Base-by-base conservation (phyloP, 1,140 invertebrate species). In the Latrodectus geometricus region DNA sequence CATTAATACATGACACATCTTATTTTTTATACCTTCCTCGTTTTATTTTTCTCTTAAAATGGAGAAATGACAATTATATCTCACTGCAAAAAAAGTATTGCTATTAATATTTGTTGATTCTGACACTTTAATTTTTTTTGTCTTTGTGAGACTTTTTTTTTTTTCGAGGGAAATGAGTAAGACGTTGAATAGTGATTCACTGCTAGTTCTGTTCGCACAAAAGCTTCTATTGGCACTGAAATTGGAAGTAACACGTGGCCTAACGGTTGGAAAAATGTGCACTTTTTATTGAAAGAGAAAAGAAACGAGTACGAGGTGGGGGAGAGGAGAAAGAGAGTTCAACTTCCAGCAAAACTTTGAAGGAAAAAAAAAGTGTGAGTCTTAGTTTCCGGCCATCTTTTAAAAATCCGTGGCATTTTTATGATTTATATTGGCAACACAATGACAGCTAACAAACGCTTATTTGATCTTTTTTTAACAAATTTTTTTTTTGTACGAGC, bases 361-460 rank as follows among this genome's bases (percentile, higher is more conserved):
- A n/a, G n/a, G n/a, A n/a, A n/a, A n/a, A n/a, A n/a, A n/a, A 23
- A 56, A 54, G 14, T 66, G 35, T 15, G 9, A n/a, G 50, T 54
- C 54, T 35, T 20, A 21, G 66, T 78, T 72, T 86, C 65, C 83
- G 75, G 61, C 52, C 75, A 50, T 56, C 66, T 70, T 81, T 81
- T 72, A 48, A 81, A 81, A 61, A 12, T 12, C 68, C 79, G 21
- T 81, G 69, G 65, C 75, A 77, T 78, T 70, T 78, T 35, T 78
- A 20, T 86, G 83, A 86, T 86, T 86, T 86, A 86, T 86, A 86
- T 70, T 61, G 35, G 83, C 72, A 77, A 70, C 83, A 84, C 82
- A 84, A 69, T 77, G 83, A 68, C 75, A 78, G 49, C 73, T 61
- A 20, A 61, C 21, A 15, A 86, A 74, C n/a, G 48, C 48, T 70